Conservation (phyloP, 2,113 vertebrate genomes). For the Psilopsiagon aymara region DNA sequence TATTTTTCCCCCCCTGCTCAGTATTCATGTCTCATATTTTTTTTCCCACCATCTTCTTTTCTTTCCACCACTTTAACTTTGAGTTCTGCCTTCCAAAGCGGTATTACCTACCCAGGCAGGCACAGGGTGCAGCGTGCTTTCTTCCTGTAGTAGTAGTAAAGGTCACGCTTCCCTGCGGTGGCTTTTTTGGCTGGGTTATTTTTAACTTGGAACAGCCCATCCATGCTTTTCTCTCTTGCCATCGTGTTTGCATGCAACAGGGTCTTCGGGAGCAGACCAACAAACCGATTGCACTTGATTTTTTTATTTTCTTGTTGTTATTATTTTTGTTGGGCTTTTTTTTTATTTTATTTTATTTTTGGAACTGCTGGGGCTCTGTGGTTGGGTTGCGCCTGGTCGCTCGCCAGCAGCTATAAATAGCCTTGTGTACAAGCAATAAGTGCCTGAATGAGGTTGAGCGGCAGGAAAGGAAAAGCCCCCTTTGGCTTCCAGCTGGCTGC, state of each 20-base stretch:
- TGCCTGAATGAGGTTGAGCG: conserved; percentile 75
- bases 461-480: conserved; percentile 76
- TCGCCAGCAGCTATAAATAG: conserved; percentile 83
- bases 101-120: background rate
- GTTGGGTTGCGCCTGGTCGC: conserved; percentile 76
- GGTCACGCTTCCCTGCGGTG: conserved; percentile 40
- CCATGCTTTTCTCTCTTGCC: background rate
- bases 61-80: rapidly evolving
- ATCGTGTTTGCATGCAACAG: background rate
- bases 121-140: background rate
- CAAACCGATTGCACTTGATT: rapidly evolving
- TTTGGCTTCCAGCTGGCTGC: conserved; percentile 79
- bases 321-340: background rate
- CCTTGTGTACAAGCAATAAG: conserved; percentile 73
- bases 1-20: rapidly evolving
- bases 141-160: conserved; percentile 53
- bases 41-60: background rate
- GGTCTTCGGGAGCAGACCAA: background rate
- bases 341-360: background rate
- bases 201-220: conserved; percentile 31
- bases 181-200: conserved; percentile 49
- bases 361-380: conserved; percentile 60
- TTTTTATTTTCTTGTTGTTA: background rate
- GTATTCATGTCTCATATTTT: rapidly evolving
- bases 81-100: background rate